A percentile compares a stretch with the other conserved stretches of the same genome.
Conservation (phyloP, 2,113 vertebrate genomes). For the Climacteris rufus region DNA sequence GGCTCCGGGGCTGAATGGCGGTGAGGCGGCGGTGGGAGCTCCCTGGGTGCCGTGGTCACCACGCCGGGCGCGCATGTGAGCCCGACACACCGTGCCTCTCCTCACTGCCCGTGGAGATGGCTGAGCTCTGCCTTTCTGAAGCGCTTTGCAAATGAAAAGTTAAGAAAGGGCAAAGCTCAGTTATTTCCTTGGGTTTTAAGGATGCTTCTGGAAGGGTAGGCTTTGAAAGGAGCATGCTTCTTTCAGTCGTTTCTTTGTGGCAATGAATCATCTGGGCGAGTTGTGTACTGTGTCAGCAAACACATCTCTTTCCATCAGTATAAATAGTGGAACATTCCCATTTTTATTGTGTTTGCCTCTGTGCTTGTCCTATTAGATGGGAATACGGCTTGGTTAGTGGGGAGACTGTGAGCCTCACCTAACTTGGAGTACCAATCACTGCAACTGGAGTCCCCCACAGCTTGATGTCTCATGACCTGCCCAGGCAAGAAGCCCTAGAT, state of each 20-base stretch:
- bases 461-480: background rate
- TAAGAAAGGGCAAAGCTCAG: background rate
- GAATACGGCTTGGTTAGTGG: background rate
- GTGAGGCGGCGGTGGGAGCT: background rate
- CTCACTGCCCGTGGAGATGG: fast-evolving
- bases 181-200: background rate
- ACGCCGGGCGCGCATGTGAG: background rate
- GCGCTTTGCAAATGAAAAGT: background rate
- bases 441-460: background rate
- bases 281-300: background rate
- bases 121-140: background rate
- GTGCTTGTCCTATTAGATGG: background rate
- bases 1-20: background rate
- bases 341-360: background rate
- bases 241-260: background rate
- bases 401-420: background rate
- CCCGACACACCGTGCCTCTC: fast-evolving
- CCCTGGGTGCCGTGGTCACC: fast-evolving
- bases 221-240: background rate
- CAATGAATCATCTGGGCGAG: background rate
- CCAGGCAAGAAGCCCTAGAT: background rate
- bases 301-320: background rate
- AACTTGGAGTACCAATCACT: fast-evolving
- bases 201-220: background rate
- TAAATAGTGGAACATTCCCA: background rate